Evolutionary conservation across 2,888 invertebrate species (phyloP), one percentile per base, ranked within the genome.

Genomic region (Sphaeridia pumilis): DNA sequence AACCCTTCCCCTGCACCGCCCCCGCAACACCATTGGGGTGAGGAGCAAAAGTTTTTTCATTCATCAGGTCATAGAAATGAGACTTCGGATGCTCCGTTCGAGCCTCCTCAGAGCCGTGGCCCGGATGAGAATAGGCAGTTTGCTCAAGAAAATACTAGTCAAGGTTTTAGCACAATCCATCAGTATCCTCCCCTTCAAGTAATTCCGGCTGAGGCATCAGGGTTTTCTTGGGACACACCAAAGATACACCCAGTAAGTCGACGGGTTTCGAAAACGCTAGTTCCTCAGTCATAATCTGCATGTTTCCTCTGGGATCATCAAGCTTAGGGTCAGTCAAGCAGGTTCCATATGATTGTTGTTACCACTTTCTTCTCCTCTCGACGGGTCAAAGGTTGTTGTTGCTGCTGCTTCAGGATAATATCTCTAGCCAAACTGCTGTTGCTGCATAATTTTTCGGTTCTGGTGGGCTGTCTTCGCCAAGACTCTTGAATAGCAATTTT

Each of bases 81-180:
- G 12, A 5, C 38, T 14, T 20, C 38, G 17, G 38, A 38, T 17
- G 38, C 17, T 38, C 38, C 12, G 5, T 5, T 17, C 20, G 38
- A 38, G 38, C 38, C 38, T 14, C 12, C 17, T 38, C 38, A 38
- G 20, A 12, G 38, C 38, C 5, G 4, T 38, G 12, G 5, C 17
- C 17, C 12, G 5, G 38, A 38, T 5, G 4, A 38, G 7, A 17
- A 38, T 38, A 38, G 38, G 20, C 12, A 5, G 17, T 38, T 38
- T 38, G 38, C 38, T 38, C 38, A 38, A 38, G 38, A 38, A 17
- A 14, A 38, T 38, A 38, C 38, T 38, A 38, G 38, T 38, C 38
- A 14, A 14, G 20, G 20, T 17, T 38, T 20, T 38, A 38, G 38
- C 20, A 14, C 38, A 7, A 12, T 20, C 7, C 38, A 7, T 5